Evolutionary conservation across 2,797 vertebrate species (phyloP).

Genomic region (Hippoglossus hippoglossus): DNA sequence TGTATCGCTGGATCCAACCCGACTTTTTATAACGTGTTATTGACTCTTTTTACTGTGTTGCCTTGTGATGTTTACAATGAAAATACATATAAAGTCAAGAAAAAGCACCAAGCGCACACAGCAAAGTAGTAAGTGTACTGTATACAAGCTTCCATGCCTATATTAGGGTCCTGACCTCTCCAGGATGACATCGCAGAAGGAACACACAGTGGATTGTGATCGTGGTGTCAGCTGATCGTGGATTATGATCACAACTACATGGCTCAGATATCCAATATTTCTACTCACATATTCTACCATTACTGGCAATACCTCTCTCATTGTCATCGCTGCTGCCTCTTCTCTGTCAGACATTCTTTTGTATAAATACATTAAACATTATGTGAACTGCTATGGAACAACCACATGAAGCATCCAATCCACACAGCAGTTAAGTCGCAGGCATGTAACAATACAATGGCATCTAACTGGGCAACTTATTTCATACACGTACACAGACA

Average conservation of each 20-base stretch:
- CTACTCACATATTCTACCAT: too few species aligned
- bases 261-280: too few species aligned
- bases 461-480: not conserved
- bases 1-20: conserved; percentile 42
- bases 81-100: conserved; percentile 1
- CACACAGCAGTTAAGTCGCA: not conserved
- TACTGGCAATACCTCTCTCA: too few species aligned
- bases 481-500: conserved; percentile 31
- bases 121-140: not conserved
- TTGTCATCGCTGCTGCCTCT: too few species aligned
- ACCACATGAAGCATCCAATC: conserved; percentile 22
- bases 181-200: too few species aligned
- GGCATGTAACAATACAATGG: conserved; percentile 23
- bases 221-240: too few species aligned
- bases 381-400: conserved; percentile 37
- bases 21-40: conserved; percentile 58
- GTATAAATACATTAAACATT: not conserved
- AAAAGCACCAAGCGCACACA: conserved; percentile 9
- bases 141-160: conserved; percentile 6
- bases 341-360: too few species aligned
- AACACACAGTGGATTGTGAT: not conserved
- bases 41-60: conserved; percentile 45
- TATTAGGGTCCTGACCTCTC: conserved; percentile 11
- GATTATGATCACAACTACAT: too few species aligned
- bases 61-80: conserved; percentile 38